Evolutionary conservation across 35 echinoderm and acorn worm genomes (phyloP), one percentile per base, ranked within the genome.

Genomic region (Lytechinus pictus): DNA sequence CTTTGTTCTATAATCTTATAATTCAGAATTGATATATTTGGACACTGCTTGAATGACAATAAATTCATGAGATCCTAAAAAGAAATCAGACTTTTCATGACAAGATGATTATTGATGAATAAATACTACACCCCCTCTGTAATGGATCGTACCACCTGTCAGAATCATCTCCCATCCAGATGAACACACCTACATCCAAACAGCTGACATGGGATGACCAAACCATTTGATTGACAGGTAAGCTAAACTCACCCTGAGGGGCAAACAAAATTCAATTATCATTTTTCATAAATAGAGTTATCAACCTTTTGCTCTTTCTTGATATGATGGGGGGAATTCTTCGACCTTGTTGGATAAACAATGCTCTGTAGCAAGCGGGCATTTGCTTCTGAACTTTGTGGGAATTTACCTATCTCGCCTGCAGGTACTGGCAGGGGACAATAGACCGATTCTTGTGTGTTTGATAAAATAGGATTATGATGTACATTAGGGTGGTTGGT

Each of bases 271-370:
- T 79, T 79, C 66, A 79, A 79, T 79, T 79, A 79, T 79, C 66
- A n/a, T 79, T 79, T 79, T 79, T 79, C 66, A 79, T 79, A 79
- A 79, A 79, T 79, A 79, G 19, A 79, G 66, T 24, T 79, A 79
- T 79, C 66, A 79, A 79, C 16, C 66, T 79, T 79, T 79, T 79
- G 66, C 66, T 79, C 66, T 79, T 8, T n/a, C 66, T 79, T 79
- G 61, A 71, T 71, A 71, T 71, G 61, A 71, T 71, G 66, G 66
- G 9, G 9, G 16, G 66, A 79, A 27, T n/a, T n/a, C 66, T 79
- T 79, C 66, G n/a, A 79, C 66, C 66, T 79, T 79, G 66, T 79
- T 79, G 66, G 66, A 79, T 79, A 79, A 79, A 79, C 66, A 79
- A 79, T n/a, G 66, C 33, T 0, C 2, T 79, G 66, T 79, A 79